These are phyloP conservation scores for Hippotragus niger DNA, from an alignment of 2,113 vertebrate genomes.

Conservation along the genomic window DNA sequence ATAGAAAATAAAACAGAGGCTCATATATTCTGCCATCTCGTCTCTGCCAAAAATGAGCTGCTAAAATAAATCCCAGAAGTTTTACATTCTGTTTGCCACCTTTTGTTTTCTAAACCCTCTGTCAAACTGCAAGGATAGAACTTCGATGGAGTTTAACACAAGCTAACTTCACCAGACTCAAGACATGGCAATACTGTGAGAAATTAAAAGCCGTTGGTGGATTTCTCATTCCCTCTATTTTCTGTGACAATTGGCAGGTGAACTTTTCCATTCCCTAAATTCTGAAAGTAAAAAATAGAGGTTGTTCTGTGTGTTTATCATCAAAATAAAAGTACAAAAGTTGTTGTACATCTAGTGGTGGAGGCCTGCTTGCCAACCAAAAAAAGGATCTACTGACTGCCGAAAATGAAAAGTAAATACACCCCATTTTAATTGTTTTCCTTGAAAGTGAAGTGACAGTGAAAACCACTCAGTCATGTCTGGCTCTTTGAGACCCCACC, in stretches of 20 bases:
- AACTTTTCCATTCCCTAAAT: neutral
- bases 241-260: neutral
- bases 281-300: neutral
- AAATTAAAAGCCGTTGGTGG: neutral
- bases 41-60: conserved; percentile 74
- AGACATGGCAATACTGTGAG: neutral
- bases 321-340: conserved; percentile 7
- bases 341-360: neutral
- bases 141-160: neutral
- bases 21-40: conserved; percentile 71
- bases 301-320: neutral
- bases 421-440: neutral
- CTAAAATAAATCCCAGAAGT: conserved; percentile 76
- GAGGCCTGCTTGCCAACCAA: neutral
- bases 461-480: neutral
- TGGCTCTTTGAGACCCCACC: neutral
- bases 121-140: neutral
- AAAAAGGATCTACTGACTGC: neutral
- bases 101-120: conserved; percentile 58
- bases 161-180: neutral
- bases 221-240: neutral
- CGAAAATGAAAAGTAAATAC: neutral
- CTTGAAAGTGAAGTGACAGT: neutral
- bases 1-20: conserved; percentile 77
- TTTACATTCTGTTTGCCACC: conserved; percentile 62